Conservation (phyloP, 2,888 invertebrate genomes). For the Andrena camellia region DNA sequence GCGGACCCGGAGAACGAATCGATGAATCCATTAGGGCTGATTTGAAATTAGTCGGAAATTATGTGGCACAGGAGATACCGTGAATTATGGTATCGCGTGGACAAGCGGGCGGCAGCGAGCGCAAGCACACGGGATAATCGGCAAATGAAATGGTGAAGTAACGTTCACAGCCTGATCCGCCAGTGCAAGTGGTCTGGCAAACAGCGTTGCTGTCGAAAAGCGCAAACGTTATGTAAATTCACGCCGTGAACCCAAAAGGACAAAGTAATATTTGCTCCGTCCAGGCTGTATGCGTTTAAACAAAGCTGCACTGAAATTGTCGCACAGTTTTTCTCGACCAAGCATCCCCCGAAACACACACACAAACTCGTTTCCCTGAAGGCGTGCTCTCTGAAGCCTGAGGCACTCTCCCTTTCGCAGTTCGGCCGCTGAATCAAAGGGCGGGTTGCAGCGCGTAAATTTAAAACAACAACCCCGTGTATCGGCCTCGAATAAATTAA, state of each 20-base stretch:
- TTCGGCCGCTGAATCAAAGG: not conserved
- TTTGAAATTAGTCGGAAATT: conserved; percentile 40
- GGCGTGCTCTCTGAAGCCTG: too few relatives aligned
- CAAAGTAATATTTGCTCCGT: too few relatives aligned
- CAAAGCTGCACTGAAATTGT: too few relatives aligned
- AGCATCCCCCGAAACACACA: too few relatives aligned
- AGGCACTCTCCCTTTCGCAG: too few relatives aligned
- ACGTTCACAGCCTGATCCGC: conserved; percentile 27
- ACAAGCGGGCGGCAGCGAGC: conserved; percentile 24
- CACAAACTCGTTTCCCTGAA: too few relatives aligned
- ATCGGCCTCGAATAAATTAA: conserved; percentile 53
- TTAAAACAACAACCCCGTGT: conserved; percentile 20
- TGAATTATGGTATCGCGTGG: conserved; percentile 43
- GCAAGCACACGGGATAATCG: conserved; percentile 45
- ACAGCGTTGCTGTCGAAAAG: conserved; percentile 18
- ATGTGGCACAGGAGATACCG: conserved; percentile 25
- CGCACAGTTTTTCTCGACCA: too few relatives aligned
- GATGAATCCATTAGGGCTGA: conserved; percentile 41
- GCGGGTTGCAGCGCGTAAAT: not conserved
- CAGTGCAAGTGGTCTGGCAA: conserved; percentile 30
- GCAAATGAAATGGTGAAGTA: conserved; percentile 45
- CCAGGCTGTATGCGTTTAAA: too few relatives aligned
- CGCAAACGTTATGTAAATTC: conserved; percentile 20
- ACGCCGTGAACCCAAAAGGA: not conserved
- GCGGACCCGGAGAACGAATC: conserved; percentile 17